phyloP scores from a whole-genome alignment of 2,797 vertebrate species.

The Buphagus erythrorhynchus region DNA sequence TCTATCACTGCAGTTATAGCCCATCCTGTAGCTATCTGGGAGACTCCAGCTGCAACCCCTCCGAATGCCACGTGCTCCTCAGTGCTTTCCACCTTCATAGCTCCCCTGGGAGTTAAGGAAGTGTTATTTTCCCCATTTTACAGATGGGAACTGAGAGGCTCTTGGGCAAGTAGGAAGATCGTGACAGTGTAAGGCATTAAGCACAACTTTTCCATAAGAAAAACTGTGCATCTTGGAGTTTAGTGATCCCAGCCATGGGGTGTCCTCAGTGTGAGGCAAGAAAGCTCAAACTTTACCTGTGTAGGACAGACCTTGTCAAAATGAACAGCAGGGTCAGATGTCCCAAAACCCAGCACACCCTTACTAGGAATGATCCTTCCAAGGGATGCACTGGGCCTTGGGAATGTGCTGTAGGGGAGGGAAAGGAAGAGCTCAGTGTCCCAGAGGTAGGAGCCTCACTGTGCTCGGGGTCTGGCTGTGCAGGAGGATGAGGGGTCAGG shows the following conservation, averaged over 20 bases:
- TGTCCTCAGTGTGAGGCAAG: not conserved
- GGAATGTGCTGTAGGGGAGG: not conserved
- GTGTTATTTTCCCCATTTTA: conserved; percentile 27
- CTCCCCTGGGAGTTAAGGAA: not conserved
- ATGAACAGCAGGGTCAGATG: not conserved
- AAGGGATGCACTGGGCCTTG: not conserved
- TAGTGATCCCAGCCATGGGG: not conserved
- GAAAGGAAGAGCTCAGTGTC: not conserved
- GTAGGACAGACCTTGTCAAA: not conserved
- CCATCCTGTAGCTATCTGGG: not conserved
- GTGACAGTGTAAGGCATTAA: not conserved
- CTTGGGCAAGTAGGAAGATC: not conserved
- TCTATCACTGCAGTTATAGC: conserved; percentile 18
- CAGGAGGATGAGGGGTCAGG: not conserved
- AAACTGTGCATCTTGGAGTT: not conserved
- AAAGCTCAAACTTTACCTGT: not conserved
- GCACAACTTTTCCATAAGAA: not conserved
- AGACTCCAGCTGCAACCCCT: conserved; percentile 29
- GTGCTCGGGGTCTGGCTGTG: rapidly evolving
- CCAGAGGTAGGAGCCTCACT: not conserved
- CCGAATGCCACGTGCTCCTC: not conserved
- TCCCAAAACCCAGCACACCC: not conserved
- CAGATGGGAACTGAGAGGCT: not conserved
- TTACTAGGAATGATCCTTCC: not conserved
- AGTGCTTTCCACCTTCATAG: conserved; percentile 18